Percentiles rank a stretch among this genome's conserved stretches.
Conservation (phyloP, 2,888 invertebrate genomes). For the Watsonalla cultraria region DNA sequence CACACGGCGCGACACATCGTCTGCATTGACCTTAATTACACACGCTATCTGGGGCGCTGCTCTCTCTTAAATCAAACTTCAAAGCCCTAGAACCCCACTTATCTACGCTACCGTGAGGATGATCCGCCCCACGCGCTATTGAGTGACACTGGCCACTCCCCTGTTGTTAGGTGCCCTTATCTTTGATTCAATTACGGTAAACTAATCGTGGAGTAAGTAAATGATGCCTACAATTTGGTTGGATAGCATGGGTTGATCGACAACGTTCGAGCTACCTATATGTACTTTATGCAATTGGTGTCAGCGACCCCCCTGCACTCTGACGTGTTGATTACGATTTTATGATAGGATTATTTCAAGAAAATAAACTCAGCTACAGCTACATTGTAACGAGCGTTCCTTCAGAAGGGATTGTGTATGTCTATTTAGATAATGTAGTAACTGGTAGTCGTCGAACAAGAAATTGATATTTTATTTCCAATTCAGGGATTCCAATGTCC, state of each 20-base stretch:
- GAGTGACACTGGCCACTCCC: conserved; percentile 19
- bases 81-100: conserved; percentile 74
- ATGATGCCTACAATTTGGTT: too few relatives aligned
- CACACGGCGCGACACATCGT: conserved; percentile 45
- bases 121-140: conserved; percentile 55
- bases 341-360: conserved; percentile 49
- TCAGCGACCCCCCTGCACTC: conserved; percentile 53
- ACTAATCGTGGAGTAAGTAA: too few relatives aligned
- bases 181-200: too few relatives aligned
- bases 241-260: neutral
- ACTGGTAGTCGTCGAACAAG: conserved; percentile 13
- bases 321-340: conserved; percentile 48
- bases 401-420: conserved; percentile 42
- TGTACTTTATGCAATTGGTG: conserved; percentile 56
- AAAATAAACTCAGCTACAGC: too few relatives aligned
- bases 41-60: conserved; percentile 63
- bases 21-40: conserved; percentile 71
- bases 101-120: conserved; percentile 41
- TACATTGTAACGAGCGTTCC: conserved; percentile 36
- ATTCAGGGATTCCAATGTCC: neutral
- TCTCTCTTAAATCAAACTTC: conserved; percentile 76
- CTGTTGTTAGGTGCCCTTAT: conserved; percentile 17
- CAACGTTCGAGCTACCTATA: neutral
- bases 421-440: conserved; percentile 21
- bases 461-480: conserved; percentile 7